Conservation (phyloP, 2,888 invertebrate species). For the Pasiphila rectangulata region DNA sequence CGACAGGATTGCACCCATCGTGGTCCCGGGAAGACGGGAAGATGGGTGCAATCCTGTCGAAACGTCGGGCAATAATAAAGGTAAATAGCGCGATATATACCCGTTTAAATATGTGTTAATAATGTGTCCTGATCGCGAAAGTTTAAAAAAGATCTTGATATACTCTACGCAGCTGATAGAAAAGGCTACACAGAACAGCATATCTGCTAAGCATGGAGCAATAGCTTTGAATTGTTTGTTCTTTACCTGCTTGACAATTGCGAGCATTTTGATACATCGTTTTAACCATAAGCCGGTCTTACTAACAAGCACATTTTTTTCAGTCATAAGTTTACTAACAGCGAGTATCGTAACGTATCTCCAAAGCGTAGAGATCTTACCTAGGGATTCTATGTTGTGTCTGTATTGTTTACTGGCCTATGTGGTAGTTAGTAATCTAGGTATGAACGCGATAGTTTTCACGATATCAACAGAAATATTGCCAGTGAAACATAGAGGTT, state of each 20-base stretch:
- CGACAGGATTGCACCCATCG: no score
- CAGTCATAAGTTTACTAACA: constrained; percentile 11
- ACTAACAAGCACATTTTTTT: constrained; percentile 12
- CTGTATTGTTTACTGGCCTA: constrained; percentile 24
- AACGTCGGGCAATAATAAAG: no score
- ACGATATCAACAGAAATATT: constrained; percentile 27
- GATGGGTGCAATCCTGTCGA: no score
- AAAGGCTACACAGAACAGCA: constrained; percentile 15
- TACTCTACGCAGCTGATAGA: constrained; percentile 22
- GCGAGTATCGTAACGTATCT: constrained; percentile 17
- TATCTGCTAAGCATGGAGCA: constrained; percentile 18
- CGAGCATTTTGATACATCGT: constrained; percentile 14
- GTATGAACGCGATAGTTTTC: constrained; percentile 17
- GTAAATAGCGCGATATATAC: no score
- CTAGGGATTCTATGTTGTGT: constrained; percentile 20
- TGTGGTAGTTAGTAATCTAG: constrained; percentile 21
- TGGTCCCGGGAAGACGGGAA: no score
- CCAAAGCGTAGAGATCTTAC: constrained; percentile 15
- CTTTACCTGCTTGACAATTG: constrained; percentile 10
- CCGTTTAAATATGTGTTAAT: no score
- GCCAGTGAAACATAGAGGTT: constrained; percentile 32
- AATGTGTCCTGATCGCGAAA: no score
- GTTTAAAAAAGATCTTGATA: no score
- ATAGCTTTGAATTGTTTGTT: constrained; percentile 20
- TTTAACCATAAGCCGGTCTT: constrained; percentile 26